Evolutionary conservation across 2,888 invertebrate genomes (phyloP).

Genomic region (Amphipyra tragopoginis): DNA sequence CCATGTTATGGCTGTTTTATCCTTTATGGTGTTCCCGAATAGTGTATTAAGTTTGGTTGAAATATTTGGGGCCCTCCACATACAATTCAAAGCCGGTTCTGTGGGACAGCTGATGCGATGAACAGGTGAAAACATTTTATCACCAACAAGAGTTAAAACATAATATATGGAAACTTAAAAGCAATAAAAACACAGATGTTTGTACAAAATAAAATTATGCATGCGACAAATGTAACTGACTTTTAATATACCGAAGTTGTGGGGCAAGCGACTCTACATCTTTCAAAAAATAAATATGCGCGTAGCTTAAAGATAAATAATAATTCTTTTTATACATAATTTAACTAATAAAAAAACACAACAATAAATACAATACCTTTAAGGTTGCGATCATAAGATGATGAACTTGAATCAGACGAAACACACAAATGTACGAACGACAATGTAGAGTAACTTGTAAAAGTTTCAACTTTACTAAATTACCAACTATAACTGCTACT

Average conservation of each 20-base stretch:
- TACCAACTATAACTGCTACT: constrained; percentile 59
- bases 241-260: constrained; percentile 19
- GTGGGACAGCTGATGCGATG: constrained; percentile 61
- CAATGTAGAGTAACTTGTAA: constrained; percentile 60
- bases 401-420: constrained; percentile 53
- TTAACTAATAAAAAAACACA: constrained; percentile 24
- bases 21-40: constrained; percentile 29
- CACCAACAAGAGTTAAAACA: constrained; percentile 49
- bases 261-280: constrained; percentile 6
- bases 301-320: background rate
- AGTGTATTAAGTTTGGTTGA: constrained; percentile 57
- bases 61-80: constrained; percentile 52
- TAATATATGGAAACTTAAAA: constrained; percentile 41
- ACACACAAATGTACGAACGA: constrained; percentile 51
- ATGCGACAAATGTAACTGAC: constrained; percentile 31
- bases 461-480: constrained; percentile 71
- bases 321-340: constrained; percentile 15
- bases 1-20: constrained; percentile 50
- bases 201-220: constrained; percentile 38
- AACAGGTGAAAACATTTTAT: constrained; percentile 67
- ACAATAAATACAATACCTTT: constrained; percentile 63
- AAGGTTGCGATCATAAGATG: constrained; percentile 63
- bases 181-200: constrained; percentile 40
- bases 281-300: constrained; percentile 9
- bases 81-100: constrained; percentile 56